Evolutionary conservation across 2,113 vertebrate species (phyloP).

Genomic region (Patagioenas fasciata): DNA sequence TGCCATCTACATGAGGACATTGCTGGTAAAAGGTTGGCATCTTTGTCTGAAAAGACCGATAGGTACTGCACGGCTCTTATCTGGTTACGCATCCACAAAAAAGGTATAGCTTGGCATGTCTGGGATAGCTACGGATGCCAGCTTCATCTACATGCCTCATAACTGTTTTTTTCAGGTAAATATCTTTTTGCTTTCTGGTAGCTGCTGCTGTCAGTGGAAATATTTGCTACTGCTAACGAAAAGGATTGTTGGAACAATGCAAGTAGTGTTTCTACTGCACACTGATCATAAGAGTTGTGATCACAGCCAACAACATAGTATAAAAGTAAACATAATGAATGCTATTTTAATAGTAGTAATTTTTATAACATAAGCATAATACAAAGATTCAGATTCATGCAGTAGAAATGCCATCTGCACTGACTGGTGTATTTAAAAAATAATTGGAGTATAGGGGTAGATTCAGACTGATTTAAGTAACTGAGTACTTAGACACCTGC

Average conservation of each 20-base stretch:
- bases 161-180: not conserved
- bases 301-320: not conserved
- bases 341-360: not conserved
- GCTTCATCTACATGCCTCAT: not conserved
- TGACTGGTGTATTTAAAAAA: not conserved
- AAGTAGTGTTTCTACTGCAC: not conserved
- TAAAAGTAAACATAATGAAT: not conserved
- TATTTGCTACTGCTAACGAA: not conserved
- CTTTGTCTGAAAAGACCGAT: not conserved
- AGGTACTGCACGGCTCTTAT: not conserved
- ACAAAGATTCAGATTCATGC: not conserved
- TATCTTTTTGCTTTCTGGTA: not conserved
- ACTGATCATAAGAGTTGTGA: not conserved
- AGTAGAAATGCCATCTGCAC: not conserved
- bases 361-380: not conserved
- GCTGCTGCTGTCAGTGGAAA: not conserved
- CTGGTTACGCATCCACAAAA: not conserved
- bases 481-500: not conserved
- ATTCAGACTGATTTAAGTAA: not conserved
- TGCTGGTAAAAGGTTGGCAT: not conserved
- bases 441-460: not conserved
- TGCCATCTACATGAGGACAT: not conserved
- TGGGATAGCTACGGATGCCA: not conserved
- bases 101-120: not conserved
- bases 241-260: not conserved